Evolutionary conservation across 2,113 vertebrate genomes (phyloP).

Genomic region (Heliornis fulica): DNA sequence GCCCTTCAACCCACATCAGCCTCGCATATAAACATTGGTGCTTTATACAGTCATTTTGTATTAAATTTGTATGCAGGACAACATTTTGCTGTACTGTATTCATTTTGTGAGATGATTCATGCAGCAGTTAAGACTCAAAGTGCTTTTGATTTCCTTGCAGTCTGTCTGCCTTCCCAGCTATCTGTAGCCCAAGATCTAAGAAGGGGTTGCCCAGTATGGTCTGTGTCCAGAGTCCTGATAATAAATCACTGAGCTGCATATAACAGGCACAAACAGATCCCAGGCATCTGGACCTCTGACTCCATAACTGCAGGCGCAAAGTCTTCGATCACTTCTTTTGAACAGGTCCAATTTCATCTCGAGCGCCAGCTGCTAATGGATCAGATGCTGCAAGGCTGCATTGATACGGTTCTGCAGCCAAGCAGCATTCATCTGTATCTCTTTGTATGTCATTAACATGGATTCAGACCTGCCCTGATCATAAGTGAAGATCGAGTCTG

Average conservation of each 20-base stretch:
- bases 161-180: background rate
- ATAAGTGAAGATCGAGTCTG: background rate
- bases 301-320: background rate
- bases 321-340: background rate
- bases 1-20: conserved; percentile 28
- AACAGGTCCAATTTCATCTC: background rate
- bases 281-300: background rate
- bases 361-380: background rate
- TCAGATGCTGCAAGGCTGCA: background rate
- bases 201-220: background rate
- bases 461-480: background rate
- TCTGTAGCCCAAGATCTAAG: conserved; percentile 12
- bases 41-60: conserved; percentile 39
- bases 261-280: conserved; percentile 14
- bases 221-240: background rate
- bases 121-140: conserved; percentile 42
- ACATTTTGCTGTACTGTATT: background rate
- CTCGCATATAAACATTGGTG: conserved; percentile 3
- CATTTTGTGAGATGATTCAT: conserved; percentile 49
- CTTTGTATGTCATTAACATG: background rate
- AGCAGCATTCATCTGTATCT: background rate
- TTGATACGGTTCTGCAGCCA: background rate
- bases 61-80: conserved; percentile 52
- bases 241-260: conserved; percentile 22
- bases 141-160: conserved; percentile 27